Evolutionary conservation across 2,888 invertebrate species (phyloP), one percentile per base, ranked within the genome.

Genomic region (Piscicola geometra): DNA sequence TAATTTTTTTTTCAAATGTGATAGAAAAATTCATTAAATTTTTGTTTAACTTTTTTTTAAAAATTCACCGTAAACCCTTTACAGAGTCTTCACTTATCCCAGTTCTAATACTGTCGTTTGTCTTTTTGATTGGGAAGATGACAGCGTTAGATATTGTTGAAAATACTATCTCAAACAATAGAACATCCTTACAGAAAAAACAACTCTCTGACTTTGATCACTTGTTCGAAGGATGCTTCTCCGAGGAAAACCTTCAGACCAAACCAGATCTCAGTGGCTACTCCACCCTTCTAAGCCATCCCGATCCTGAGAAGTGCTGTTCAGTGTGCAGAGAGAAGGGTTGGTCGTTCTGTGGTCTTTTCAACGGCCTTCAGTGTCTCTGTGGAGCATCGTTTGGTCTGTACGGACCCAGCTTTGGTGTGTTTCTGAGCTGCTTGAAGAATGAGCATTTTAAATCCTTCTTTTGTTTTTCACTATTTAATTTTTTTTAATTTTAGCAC

Each of bases 231-330:
- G 73, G 73, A 5, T 73, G 73, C 36, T 73, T 60, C 25, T 3
- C 9, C 28, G 73, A 73, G n/a, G n/a, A 60, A 32, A 18, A 1
- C 1, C 35, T 18, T 0, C n/a, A 25, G 5, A 56, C 5, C 21
- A 73, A 52, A n/a, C 73, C 73, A 3, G 60, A 60, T 64, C 28
- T 73, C 3, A 64, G 21, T 30, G 73, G 64, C 5, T 73, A 73
- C 64, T 64, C 36, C 64, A 30, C 36, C n/a, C 9, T 36, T 12
- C 32, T 60, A 1, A 32, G 0, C n/a, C 25, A 1, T 5, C 73
- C 73, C 30, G 64, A 64, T 12, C 73, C 73, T 18, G 25, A 30
- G 18, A n/a, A 35, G 33, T 73, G 73, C 64, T 73, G 73, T 32
- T 28, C n/a, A 0, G 2, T 64, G 21, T 73, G 73, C 35, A 28